Base-by-base conservation (phyloP, 2,888 invertebrate species). In the Standfussiana lucernea region DNA sequence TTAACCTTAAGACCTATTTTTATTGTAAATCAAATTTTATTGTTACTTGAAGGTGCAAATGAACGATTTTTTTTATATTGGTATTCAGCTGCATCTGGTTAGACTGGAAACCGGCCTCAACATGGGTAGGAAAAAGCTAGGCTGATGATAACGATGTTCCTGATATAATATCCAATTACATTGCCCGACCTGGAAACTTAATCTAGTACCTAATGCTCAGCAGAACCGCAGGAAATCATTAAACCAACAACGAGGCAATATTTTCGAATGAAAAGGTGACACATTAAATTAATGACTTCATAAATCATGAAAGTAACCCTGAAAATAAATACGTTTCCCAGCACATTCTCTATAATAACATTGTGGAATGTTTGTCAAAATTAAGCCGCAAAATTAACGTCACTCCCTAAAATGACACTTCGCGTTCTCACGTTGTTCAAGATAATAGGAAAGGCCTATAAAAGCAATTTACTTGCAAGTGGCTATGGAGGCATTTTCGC, bases 391-490 rank as follows among this genome's bases (percentile, higher is more conserved):
- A 84, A 86, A 84, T 86, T 86, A 86, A 73, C 35, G 50, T 45
- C 61, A 73, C 72, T n/a, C 47, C 87, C 78, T 77, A 85, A 88
- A 77, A 70, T 76, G 76, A 77, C 85, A 87, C 77, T 89, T 80
- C 88, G 32, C 62, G 65, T 79, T 79, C 77, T 66, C 69, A 67
- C 80, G 70, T 66, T 68, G 71, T 85, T 88, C 72, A 81, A 78
- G 61, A 79, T 86, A 87, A 89, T 87, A 83, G 87, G 64, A 72
- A 73, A 56, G 79, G 81, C 79, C 80, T 88, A 82, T 81, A 75
- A 86, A 88, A 88, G 85, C 84, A 85, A 86, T 84, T 87, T 88
- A 64, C 77, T 75, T 76, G 73, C 77, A 61, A 87, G 80, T 79
- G 83, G 70, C 70, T 86, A 71, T 64, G 42, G 45, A 70, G 69